These are phyloP conservation scores for Sinocyclocheilus grahami DNA, from an alignment of 2,113 vertebrate species.

Conservation along the genomic window DNA sequence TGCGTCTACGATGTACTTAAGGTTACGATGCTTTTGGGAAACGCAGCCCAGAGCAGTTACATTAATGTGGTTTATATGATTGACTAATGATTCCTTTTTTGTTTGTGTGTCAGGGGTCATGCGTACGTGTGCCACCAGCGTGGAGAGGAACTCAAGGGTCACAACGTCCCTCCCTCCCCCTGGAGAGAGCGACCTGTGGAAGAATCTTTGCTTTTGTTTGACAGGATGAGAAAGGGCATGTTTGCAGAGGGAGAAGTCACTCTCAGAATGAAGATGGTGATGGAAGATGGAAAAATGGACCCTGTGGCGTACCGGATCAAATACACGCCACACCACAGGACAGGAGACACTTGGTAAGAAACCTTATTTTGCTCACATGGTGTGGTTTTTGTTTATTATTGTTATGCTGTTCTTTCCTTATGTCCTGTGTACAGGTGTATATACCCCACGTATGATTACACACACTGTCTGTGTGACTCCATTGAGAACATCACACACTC, in stretches of 20 bases:
- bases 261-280: slow-evolving; percentile 93
- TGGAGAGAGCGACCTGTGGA: slow-evolving; percentile 91
- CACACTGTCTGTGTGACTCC: slow-evolving; percentile 97
- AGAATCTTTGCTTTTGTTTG: slow-evolving; percentile 90
- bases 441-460: slow-evolving; percentile 98
- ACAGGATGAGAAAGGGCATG: slow-evolving; percentile 93
- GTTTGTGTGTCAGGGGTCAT: slow-evolving; percentile 77
- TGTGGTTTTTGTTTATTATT: background rate
- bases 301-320: slow-evolving; percentile 95
- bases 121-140: slow-evolving; percentile 95
- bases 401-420: background rate
- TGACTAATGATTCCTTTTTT: background rate
- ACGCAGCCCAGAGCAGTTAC: no score
- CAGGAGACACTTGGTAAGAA: slow-evolving; percentile 76
- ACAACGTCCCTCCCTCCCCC: slow-evolving; percentile 82
- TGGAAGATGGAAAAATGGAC: slow-evolving; percentile 99
- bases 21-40: no score
- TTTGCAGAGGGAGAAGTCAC: slow-evolving; percentile 93
- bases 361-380: background rate
- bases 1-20: no score
- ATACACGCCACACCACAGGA: slow-evolving; percentile 92
- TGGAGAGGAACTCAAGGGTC: slow-evolving; percentile 92
- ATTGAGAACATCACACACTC: slow-evolving; percentile 97
- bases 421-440: slow-evolving; percentile 85
- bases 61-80: background rate